Evolutionary conservation across 2,797 vertebrate species (phyloP), one percentile per base, ranked within the genome.

Genomic region (Brachyrhaphis roseni): DNA sequence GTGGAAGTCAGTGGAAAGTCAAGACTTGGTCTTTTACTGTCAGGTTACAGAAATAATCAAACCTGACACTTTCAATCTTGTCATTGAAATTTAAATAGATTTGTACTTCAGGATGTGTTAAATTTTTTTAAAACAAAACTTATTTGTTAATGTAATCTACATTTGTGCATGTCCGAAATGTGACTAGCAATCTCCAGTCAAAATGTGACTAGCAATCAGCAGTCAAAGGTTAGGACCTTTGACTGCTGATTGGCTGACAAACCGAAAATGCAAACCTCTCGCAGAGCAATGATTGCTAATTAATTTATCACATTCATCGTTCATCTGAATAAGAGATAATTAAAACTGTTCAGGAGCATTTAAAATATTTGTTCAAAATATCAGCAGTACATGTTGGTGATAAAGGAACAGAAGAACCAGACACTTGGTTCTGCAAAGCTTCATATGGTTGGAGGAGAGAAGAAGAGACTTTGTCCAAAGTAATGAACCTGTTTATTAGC

Each of bases 1-100:
- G 13, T 80, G 74, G 64, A 85, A 84, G 72, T 85, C 49, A 80
- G 12, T 1, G 36, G 70, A 82, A 84, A 85, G 87, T 88, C 87
- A 84, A 28, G 16, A 31, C 3, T 3, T 20, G 26, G 64, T 41
- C 4, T 68, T 43, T 41, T 57, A 55, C 13, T 57, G 74, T 28
- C 26, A 75, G 36, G 36, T n/a, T 26, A 18, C 4, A 72, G 16
- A 49, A 34, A 34, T 41, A 13, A 43, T 41, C 20, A 41, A 26
- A 68, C 12, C 28, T 31, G 57, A 59, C 12, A 13, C 8, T n/a
- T 39, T 39, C 20, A 10, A 11, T 66, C 31, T 34, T 62, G 34
- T 34, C 16, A 23, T 59, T 59, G 57, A 13, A 31, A 28, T 15
- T 31, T 59, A 28, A 59, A 59, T 31, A 31, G 57, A 59, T 59